Evolutionary conservation across 1,140 invertebrate species (phyloP), one percentile per base, ranked within the genome.

Genomic region (Drosophila mauritiana): DNA sequence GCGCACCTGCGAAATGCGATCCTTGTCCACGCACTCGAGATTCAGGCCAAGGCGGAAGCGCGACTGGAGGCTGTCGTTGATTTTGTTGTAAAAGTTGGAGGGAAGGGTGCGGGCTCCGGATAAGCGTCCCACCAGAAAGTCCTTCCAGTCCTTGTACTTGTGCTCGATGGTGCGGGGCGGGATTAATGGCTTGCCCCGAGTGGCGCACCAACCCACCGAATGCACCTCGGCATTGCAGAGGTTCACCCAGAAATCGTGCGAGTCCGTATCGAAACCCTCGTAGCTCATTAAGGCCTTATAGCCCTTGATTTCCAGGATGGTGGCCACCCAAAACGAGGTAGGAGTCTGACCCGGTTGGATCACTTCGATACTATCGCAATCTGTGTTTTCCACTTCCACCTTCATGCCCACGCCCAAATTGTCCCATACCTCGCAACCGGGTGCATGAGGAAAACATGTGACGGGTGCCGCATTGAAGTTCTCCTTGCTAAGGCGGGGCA

Each of bases 181-280:
- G 91, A 98, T 98, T 0, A 99, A 93, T 7, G 97, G 97, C 93
- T 98, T 98, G 17, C 98, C 98, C 74, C 98, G 95, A 0, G 97
- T 97, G 1, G 98, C 98, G 94, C 98, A 99, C 98, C 98, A 99
- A 15, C 98, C 98, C 42, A 99, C 97, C 27, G 97, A 97, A 93
- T 99, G 97, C 25, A 99, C 97, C 89, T 97, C 96, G 58, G 97
- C 96, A 49, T 97, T 97, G 93, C 97, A 98, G 22, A 99, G 93
- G 86, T 98, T 98, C 1, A 99, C 96, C 98, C 98, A 99, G 93
- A 99, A 99, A 93, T 99, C 98, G 92, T 97, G 96, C 8, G 95
- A 95, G 37, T 94, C 93, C 93, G 98, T 97, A 78, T 97, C 97
- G 93, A 98, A 99, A 48, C 91, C 98, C 93, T 99, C 98, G 93